Conservation (phyloP, 2,888 invertebrate species). For the Leucophenga maculata region DNA sequence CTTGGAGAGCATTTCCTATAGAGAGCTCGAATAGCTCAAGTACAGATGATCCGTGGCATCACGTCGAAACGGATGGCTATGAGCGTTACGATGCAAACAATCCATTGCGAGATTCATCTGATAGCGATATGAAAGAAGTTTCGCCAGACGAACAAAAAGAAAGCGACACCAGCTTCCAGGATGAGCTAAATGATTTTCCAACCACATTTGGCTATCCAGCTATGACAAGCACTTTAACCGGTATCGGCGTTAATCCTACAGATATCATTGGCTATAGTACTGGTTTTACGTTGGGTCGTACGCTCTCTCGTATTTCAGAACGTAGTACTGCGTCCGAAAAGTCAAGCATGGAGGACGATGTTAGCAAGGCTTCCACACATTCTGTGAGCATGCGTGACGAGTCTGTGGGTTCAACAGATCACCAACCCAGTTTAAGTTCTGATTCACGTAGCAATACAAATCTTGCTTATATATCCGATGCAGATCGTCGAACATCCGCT, state of each 20-base stretch:
- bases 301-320: slow-evolving; percentile 89
- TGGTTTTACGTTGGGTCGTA: slow-evolving; percentile 82
- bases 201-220: slow-evolving; percentile 82
- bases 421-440: slow-evolving; percentile 87
- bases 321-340: slow-evolving; percentile 91
- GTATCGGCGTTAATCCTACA: slow-evolving; percentile 75
- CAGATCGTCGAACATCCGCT: slow-evolving; percentile 85
- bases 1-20: slow-evolving; percentile 87
- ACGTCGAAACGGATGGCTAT: slow-evolving; percentile 81
- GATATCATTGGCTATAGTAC: slow-evolving; percentile 83
- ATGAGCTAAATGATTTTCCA: slow-evolving; percentile 84
- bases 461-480: slow-evolving; percentile 84
- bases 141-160: slow-evolving; percentile 75
- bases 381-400: slow-evolving; percentile 89
- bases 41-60: slow-evolving; percentile 87
- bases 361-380: slow-evolving; percentile 87
- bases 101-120: slow-evolving; percentile 67
- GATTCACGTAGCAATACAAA: slow-evolving; percentile 85
- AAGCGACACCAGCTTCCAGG: slow-evolving; percentile 79
- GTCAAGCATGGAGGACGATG: slow-evolving; percentile 88
- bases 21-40: slow-evolving; percentile 90
- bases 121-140: slow-evolving; percentile 72
- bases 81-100: slow-evolving; percentile 74
- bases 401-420: slow-evolving; percentile 86
- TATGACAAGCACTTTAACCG: slow-evolving; percentile 73